These are phyloP conservation scores for Sebastes hubbsi DNA, from an alignment of 2,797 vertebrate species.

Conservation along the genomic window DNA sequence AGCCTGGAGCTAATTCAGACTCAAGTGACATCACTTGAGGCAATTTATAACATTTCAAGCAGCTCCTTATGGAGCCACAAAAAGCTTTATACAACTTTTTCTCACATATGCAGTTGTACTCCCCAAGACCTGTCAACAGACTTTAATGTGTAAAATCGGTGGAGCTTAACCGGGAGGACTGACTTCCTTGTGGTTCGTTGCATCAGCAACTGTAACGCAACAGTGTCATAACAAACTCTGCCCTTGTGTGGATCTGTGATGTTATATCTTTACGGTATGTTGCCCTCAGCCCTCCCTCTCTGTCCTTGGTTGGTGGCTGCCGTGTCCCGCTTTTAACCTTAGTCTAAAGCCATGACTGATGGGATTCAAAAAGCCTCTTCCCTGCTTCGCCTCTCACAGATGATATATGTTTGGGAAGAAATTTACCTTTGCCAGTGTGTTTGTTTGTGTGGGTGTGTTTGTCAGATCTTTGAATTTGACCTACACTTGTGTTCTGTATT, in stretches of 20 bases:
- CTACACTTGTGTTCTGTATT: constrained; percentile 9
- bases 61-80: not conserved
- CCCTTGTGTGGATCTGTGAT: constrained; percentile 19
- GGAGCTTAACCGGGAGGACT: not conserved
- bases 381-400: constrained; percentile 59
- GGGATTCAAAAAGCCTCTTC: constrained; percentile 58
- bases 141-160: not conserved
- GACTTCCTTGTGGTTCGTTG: not conserved
- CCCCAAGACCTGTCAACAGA: not conserved
- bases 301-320: constrained; percentile 60
- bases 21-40: not conserved
- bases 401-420: constrained; percentile 67
- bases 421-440: constrained; percentile 39
- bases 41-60: not conserved
- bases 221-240: constrained; percentile 2
- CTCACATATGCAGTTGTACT: not conserved
- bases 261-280: constrained; percentile 33
- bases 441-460: not conserved
- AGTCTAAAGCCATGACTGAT: constrained; percentile 72
- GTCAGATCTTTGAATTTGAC: constrained; percentile 46
- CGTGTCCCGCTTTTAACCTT: constrained; percentile 62
- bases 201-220: not conserved
- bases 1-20: not conserved
- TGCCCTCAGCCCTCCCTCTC: constrained; percentile 28
- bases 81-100: not conserved